Percentiles rank a stretch among this genome's conserved stretches.
These are phyloP conservation scores for Diachasmimorpha longicaudata DNA, from an alignment of 1,140 invertebrate genomes.

Conservation along the genomic window DNA sequence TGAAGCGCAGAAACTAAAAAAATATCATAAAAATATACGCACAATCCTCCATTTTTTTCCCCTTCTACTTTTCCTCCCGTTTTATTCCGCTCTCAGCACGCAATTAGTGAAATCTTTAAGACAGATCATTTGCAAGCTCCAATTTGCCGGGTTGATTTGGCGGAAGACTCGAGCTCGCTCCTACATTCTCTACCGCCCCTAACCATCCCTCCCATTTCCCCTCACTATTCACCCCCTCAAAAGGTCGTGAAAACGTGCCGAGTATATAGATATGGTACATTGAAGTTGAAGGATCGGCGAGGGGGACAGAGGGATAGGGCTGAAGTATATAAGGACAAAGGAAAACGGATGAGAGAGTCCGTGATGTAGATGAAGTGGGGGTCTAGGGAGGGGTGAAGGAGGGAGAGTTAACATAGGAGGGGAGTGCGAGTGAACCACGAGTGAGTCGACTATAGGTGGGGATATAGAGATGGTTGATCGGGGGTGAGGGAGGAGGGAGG, in stretches of 20 bases:
- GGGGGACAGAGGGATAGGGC: not conserved
- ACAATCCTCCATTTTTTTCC: slow-evolving; percentile 6
- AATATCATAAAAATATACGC: not conserved
- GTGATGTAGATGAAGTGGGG: not conserved
- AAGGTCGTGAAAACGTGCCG: slow-evolving; percentile 15
- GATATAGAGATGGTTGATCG: too few relatives aligned
- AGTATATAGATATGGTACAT: slow-evolving; percentile 22
- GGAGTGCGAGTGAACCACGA: not conserved
- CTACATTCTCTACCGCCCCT: not conserved
- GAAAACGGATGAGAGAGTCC: not conserved
- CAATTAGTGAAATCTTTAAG: slow-evolving; percentile 51
- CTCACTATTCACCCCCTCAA: slow-evolving; percentile 8
- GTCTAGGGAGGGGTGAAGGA: not conserved
- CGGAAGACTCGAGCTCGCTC: slow-evolving; percentile 19
- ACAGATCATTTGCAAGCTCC: slow-evolving; percentile 48
- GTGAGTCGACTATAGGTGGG: not conserved
- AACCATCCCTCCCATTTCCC: not conserved
- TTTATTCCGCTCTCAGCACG: slow-evolving; percentile 3
- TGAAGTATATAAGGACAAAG: slow-evolving; percentile 5
- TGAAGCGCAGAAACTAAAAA: not conserved
- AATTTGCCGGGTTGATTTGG: slow-evolving; percentile 47
- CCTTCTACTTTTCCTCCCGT: not conserved
- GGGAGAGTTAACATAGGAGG: not conserved
- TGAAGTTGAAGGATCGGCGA: slow-evolving; percentile 6
- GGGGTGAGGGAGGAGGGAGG: not conserved